These are phyloP conservation scores for Hippoglossus stenolepis DNA, from an alignment of 2,113 vertebrate genomes.

Conservation along the genomic window DNA sequence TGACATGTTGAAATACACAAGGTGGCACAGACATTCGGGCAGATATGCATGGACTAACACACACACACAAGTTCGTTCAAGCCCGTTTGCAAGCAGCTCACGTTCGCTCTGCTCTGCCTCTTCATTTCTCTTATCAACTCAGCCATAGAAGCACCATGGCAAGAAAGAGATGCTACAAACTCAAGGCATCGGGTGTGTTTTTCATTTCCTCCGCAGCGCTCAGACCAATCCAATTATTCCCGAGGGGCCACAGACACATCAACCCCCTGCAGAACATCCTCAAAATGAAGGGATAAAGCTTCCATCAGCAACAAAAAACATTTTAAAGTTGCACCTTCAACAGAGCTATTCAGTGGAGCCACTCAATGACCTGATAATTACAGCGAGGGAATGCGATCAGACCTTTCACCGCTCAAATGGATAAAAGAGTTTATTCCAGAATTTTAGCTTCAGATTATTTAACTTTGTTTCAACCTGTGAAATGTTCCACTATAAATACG, in stretches of 20 bases:
- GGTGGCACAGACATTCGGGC: constrained; percentile 1
- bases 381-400: background rate
- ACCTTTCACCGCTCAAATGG: background rate
- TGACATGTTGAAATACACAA: constrained; percentile 34
- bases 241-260: constrained; percentile 23
- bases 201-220: constrained; percentile 30
- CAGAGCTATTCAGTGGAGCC: constrained; percentile 1
- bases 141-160: background rate
- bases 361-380: constrained; percentile 12
- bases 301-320: constrained; percentile 10
- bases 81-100: constrained; percentile 8
- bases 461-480: background rate
- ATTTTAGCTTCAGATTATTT: background rate
- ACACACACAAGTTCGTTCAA: background rate
- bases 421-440: background rate
- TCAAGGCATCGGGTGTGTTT: constrained; percentile 7
- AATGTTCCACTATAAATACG: background rate
- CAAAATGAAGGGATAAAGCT: constrained; percentile 26
- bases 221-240: constrained; percentile 43
- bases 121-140: constrained; percentile 31
- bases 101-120: constrained; percentile 12
- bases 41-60: background rate
- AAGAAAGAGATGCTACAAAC: constrained; percentile 11
- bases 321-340: background rate
- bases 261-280: constrained; percentile 23